Evolutionary conservation across 2,113 vertebrate genomes (phyloP).

Genomic region (Urocitellus parryii): DNA sequence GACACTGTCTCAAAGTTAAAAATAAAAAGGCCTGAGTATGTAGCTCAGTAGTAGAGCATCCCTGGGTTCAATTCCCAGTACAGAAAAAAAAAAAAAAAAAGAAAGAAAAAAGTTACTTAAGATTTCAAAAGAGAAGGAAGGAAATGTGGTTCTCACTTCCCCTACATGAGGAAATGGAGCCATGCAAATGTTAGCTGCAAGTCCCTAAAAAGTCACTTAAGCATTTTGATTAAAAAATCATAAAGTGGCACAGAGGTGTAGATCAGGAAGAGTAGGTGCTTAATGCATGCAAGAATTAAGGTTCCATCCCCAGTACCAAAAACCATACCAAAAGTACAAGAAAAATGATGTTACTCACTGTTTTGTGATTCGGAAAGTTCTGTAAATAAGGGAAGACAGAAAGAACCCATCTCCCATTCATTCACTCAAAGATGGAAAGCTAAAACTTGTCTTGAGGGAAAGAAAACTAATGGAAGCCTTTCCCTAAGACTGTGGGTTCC

Average conservation of each 20-base stretch:
- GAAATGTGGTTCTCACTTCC: not conserved
- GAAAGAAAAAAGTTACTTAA: not conserved
- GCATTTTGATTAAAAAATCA: not conserved
- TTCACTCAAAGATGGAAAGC: not conserved
- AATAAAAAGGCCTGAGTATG: not conserved
- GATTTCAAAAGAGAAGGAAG: constrained; percentile 10
- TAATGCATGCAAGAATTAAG: too few species aligned
- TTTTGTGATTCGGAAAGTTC: not conserved
- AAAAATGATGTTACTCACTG: not conserved
- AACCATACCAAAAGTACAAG: not conserved
- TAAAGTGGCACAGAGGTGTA: not conserved
- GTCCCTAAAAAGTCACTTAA: not conserved
- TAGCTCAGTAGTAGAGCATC: not conserved
- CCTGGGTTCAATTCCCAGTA: not conserved
- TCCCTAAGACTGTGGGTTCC: not conserved
- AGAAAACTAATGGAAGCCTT: not conserved
- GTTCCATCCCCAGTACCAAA: not conserved
- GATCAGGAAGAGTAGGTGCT: not conserved
- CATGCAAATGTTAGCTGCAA: not conserved
- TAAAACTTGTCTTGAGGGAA: not conserved
- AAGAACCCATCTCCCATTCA: not conserved
- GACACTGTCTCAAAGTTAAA: not conserved
- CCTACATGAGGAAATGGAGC: not conserved
- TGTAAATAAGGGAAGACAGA: not conserved
- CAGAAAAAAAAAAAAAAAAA: not conserved